phyloP scores from a whole-genome alignment of 1,140 invertebrate species.

The Drosophila kikkawai region DNA sequence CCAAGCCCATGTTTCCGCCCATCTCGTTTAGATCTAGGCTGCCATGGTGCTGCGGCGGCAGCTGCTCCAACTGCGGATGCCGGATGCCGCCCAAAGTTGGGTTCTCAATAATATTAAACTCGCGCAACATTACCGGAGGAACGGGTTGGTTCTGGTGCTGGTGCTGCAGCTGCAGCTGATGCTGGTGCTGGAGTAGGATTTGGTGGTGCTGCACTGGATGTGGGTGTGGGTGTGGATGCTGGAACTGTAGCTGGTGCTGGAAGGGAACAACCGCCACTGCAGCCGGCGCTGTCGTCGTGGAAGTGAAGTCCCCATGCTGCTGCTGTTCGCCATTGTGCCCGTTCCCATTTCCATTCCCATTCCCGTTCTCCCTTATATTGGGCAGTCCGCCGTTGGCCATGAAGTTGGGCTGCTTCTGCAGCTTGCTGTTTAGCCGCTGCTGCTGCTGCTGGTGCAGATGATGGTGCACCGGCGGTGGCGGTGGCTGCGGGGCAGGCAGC shows the following conservation, averaged over 20 bases:
- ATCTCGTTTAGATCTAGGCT: conserved; percentile 31
- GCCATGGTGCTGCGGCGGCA: conserved; percentile 57
- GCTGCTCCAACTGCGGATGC: conserved; percentile 63
- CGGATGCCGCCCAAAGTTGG: conserved; percentile 70
- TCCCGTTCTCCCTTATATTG: conserved; percentile 76
- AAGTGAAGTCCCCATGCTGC: conserved; percentile 14
- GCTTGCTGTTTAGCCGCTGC: conserved; percentile 74
- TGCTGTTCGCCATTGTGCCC: conserved; percentile 5
- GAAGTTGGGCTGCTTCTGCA: conserved; percentile 77
- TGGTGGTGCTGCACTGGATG: conserved; percentile 41
- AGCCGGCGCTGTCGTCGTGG: conserved; percentile 35
- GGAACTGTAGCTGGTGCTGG: conserved; percentile 32
- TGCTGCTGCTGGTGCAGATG: conserved; percentile 80
- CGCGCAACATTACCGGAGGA: conserved; percentile 82
- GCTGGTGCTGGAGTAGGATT: conserved; percentile 60
- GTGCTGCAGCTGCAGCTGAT: conserved; percentile 43
- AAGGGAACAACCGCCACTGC: conserved; percentile 44
- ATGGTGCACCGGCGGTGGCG: conserved; percentile 48
- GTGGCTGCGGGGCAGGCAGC: conserved; percentile 41
- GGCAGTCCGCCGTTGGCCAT: conserved; percentile 76
- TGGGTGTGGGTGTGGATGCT: conserved; percentile 28
- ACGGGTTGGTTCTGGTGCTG: conserved; percentile 65
- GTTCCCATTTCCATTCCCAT: conserved; percentile 45
- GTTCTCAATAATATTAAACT: conserved; percentile 85
- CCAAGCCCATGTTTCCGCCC: conserved; percentile 11